Percentiles rank a stretch among this genome's conserved stretches.
Evolutionary conservation across 2,888 invertebrate species (phyloP).

Genomic region (Gymnocheta viridis): DNA sequence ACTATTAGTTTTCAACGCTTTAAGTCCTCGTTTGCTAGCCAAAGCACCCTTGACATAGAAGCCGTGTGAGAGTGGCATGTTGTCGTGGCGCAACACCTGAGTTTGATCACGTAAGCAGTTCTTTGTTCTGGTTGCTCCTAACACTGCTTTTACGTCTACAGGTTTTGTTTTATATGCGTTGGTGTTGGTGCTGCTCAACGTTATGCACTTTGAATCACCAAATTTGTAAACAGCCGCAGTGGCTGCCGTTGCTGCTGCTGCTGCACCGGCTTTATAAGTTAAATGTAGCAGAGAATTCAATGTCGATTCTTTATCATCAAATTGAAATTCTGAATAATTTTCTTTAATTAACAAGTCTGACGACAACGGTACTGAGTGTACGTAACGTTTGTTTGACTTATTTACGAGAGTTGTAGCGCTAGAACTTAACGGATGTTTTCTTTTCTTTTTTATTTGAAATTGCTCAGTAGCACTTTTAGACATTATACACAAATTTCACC

Average conservation of each 20-base stretch:
- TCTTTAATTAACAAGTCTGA: slow-evolving; percentile 58
- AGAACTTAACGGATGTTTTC: slow-evolving; percentile 71
- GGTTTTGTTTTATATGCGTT: slow-evolving; percentile 37
- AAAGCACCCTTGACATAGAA: slow-evolving; percentile 75
- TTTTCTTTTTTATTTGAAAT: slow-evolving; percentile 74
- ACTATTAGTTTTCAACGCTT: slow-evolving; percentile 57
- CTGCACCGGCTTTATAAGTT: slow-evolving; percentile 41
- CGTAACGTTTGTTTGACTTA: slow-evolving; percentile 49
- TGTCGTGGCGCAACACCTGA: slow-evolving; percentile 57
- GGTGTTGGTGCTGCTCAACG: slow-evolving; percentile 59
- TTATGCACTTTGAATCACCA: slow-evolving; percentile 52
- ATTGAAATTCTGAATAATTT: slow-evolving; percentile 56
- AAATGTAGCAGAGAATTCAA: slow-evolving; percentile 49
- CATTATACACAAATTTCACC: slow-evolving; percentile 69
- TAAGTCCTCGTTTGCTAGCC: slow-evolving; percentile 74
- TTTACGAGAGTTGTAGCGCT: slow-evolving; percentile 36
- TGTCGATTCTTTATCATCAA: slow-evolving; percentile 60
- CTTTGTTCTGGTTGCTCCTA: slow-evolving; percentile 16
- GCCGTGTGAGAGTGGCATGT: slow-evolving; percentile 79
- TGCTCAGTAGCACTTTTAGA: slow-evolving; percentile 74
- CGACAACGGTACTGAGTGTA: slow-evolving; percentile 38
- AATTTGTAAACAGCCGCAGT: slow-evolving; percentile 31
- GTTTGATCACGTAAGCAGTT: slow-evolving; percentile 69
- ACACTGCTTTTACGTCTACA: slow-evolving; percentile 43
- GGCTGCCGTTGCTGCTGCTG: slow-evolving; percentile 56